Evolutionary conservation across 2,888 invertebrate species (phyloP).

Genomic region (Lasioglossum lativentre): DNA sequence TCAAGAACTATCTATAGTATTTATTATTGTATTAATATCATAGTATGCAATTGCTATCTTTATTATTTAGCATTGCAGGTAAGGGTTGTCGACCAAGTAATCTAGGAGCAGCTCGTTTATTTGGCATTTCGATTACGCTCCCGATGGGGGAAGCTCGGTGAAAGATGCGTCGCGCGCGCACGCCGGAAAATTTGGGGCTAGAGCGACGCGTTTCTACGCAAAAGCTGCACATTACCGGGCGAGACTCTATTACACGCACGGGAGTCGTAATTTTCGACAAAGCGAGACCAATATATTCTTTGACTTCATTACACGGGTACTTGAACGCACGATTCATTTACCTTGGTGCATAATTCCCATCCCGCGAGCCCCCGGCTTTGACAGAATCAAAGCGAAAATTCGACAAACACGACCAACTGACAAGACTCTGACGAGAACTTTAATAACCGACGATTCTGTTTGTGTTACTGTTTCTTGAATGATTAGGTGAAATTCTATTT

Average conservation of each 20-base stretch:
- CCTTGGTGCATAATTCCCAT: slow-evolving; percentile 52
- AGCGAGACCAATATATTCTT: slow-evolving; percentile 75
- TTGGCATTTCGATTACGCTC: not conserved
- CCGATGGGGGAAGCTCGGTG: not conserved
- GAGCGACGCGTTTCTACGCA: slow-evolving; percentile 7
- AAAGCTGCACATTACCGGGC: slow-evolving; percentile 24
- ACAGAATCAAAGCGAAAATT: slow-evolving; percentile 18
- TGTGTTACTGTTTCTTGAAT: not conserved
- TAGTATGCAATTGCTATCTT: no score
- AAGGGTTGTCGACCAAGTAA: not conserved
- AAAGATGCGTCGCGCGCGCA: slow-evolving; percentile 6
- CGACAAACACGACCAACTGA: not conserved
- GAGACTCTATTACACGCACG: slow-evolving; percentile 71
- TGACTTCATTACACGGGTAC: slow-evolving; percentile 80
- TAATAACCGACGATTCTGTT: not conserved
- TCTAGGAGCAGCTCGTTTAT: not conserved
- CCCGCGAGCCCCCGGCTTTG: slow-evolving; percentile 1
- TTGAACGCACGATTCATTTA: slow-evolving; percentile 75
- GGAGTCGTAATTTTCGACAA: slow-evolving; percentile 79
- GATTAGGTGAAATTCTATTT: no score
- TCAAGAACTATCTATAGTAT: not conserved
- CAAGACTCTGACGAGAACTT: not conserved
- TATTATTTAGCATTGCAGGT: not conserved
- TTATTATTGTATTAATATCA: not conserved
- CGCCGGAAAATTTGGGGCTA: slow-evolving; percentile 21